Evolutionary conservation across 2,797 vertebrate genomes (phyloP), one percentile per base, ranked within the genome.

Genomic region (Mycteria americana): DNA sequence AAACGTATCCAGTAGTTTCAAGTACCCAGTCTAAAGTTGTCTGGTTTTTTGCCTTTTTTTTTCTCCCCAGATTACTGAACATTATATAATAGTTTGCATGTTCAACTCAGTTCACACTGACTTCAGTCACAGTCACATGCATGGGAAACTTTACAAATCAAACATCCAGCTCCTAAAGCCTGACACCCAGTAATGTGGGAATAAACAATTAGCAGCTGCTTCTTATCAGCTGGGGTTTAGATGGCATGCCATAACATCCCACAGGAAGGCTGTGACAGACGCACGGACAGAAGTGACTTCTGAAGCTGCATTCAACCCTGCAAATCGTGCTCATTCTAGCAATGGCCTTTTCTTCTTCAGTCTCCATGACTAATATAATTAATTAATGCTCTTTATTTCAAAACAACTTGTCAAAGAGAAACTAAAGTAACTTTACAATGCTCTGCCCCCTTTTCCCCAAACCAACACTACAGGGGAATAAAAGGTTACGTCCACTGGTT

Each of bases 151-250:
- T 87, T 0, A 77, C 63, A 57, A 93, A 93, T 89, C 72, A 83
- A 87, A 72, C 9, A 54, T 68, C 50, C 64, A 92, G 45, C 88
- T 94, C 72, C 69, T 80, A 50, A 89, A 92, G 85, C 46, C 72
- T 92, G 84, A 92, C 90, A 94, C 33, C 37, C 53, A 91, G 56
- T 50, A 83, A 78, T 62, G 86, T 68, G 57, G 68, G 78, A 92
- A 88, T 83, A 95, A 97, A 91, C 87, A 92, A 89, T 57, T 35
- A 77, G 45, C 92, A 97, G 84, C 92, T 93, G 95, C 64, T 78
- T 72, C 65, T 92, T 89, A 93, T 89, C 94, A 89, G 39, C 6
- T 81, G 24, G 60, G 57, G 68, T 82, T 80, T 90, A 62, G 46
- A 57, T 43, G 53, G 87, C 48, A 45, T 75, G 90, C 37, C 37